Evolutionary conservation across 2,888 invertebrate genomes (phyloP).

Genomic region (Mesoligia furuncula): DNA sequence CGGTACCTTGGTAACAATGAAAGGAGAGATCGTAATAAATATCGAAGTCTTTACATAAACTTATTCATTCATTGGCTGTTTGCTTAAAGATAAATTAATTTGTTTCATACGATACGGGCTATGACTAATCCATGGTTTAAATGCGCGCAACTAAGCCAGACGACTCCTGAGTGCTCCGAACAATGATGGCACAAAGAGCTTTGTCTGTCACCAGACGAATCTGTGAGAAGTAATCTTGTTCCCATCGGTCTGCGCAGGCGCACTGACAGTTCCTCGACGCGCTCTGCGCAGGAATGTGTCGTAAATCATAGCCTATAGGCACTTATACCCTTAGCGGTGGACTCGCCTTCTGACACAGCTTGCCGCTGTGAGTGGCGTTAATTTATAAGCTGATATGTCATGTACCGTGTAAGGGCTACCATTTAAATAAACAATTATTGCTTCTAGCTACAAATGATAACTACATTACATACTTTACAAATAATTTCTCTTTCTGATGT

Average conservation of each 20-base stretch:
- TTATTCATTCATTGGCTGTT: conserved; percentile 45
- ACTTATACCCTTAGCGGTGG: conserved; percentile 59
- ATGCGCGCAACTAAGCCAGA: conserved; percentile 55
- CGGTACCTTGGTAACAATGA: conserved; percentile 25
- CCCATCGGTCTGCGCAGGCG: conserved; percentile 77
- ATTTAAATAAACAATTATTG: conserved; percentile 54
- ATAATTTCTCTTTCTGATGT: conserved; percentile 11
- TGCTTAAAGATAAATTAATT: conserved; percentile 47
- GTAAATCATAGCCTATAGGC: conserved; percentile 81
- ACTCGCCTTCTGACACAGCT: conserved; percentile 61
- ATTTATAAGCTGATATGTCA: conserved; percentile 68
- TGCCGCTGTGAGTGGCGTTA: conserved; percentile 62
- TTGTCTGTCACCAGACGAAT: conserved; percentile 80
- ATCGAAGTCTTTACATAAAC: conserved; percentile 18
- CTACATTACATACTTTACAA: conserved; percentile 12
- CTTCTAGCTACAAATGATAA: conserved; percentile 13
- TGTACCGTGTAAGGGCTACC: conserved; percentile 51
- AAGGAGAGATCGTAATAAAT: conserved; percentile 47
- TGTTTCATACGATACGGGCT: conserved; percentile 46
- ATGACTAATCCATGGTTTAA: conserved; percentile 69
- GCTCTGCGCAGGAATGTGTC: conserved; percentile 83
- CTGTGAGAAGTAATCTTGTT: conserved; percentile 83
- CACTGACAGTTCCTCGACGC: conserved; percentile 72
- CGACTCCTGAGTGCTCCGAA: conserved; percentile 69
- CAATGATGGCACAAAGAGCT: conserved; percentile 76